Evolutionary conservation across 2,888 invertebrate genomes (phyloP), one percentile per base, ranked within the genome.

Genomic region (Netelia virgata): DNA sequence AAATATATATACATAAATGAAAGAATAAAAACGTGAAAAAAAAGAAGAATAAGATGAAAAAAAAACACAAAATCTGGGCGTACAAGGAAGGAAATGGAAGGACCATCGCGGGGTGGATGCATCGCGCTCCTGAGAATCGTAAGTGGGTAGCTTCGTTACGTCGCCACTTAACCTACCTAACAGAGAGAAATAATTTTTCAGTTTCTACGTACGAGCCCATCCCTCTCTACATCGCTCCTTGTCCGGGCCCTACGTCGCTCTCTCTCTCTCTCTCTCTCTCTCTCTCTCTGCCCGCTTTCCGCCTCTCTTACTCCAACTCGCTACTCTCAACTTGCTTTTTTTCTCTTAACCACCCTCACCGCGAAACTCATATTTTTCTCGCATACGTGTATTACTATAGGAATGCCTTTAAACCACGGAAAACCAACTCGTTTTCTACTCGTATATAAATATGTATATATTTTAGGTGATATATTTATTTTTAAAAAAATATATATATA

Each of bases 141-240:
- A 82, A 82, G 84, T 81, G 86, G 70, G 72, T 78, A 70, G 87
- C 87, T 87, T 87, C 87, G 86, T 87, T 86, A 84, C 82, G 83
- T 83, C 70, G 47, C 77, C 86, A 85, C 86, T 86, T 87, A 75
- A 86, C 85, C 87, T 78, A 82, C 75, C 76, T 80, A 84, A 78
- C 81, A 74, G 84, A 81, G 86, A 70, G 81, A 83, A 86, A 87
- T 83, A 85, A 87, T 86, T 86, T 72, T 83, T 80, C 59, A 77
- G 63, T 75, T 86, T 80, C 63, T 55, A 50, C 69, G 68, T 55
- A 16, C 16, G 16, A 16, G 18, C 9, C 57, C 18, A 9, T 57
- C 16, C 16, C 9, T 57, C 57, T 57, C 57, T 9, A 1, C 63
- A 16, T 55, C 36, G 59, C 10, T 77, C 57, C 53, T 66, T 5